Conservation (phyloP, 30 jellyfish, hydroid and myxozoan genomes). For the Pelagia noctiluca region DNA sequence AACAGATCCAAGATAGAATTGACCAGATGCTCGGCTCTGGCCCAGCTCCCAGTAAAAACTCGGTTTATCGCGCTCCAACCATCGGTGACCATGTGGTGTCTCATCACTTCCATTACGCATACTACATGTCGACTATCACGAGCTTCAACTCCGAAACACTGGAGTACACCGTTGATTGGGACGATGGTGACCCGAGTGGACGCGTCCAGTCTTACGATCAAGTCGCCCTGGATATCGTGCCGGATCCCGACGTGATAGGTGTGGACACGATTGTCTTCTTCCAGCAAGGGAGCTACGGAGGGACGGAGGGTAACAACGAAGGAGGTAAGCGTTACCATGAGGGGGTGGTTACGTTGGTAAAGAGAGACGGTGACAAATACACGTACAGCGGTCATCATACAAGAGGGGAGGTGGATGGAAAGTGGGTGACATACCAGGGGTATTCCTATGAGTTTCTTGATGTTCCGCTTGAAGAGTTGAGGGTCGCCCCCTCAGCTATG, state of each 20-base stretch:
- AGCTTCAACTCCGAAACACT: slow-evolving; percentile 57
- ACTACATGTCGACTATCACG: slow-evolving; percentile 84
- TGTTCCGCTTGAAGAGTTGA: slow-evolving; percentile 43
- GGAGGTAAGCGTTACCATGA: slow-evolving; percentile 88
- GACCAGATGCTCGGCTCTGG: slow-evolving; percentile 2
- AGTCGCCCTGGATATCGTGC: slow-evolving; percentile 79
- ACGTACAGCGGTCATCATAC: slow-evolving; percentile 74
- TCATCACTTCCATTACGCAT: slow-evolving; percentile 72
- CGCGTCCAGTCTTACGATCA: slow-evolving; percentile 69
- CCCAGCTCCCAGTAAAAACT: no score
- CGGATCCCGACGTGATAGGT: slow-evolving; percentile 82
- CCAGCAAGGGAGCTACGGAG: slow-evolving; percentile 82
- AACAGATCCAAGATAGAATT: slow-evolving; percentile 14
- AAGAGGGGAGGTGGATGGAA: slow-evolving; percentile 71
- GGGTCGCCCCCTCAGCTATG: slow-evolving; percentile 91
- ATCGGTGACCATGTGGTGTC: slow-evolving; percentile 86
- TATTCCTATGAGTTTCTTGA: slow-evolving; percentile 52
- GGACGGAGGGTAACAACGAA: slow-evolving; percentile 72
- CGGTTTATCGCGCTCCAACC: slow-evolving; percentile 74
- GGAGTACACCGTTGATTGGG: slow-evolving; percentile 89
- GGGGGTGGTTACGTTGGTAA: slow-evolving; percentile 67
- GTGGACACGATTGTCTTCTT: slow-evolving; percentile 82
- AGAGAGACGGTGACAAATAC: not conserved
- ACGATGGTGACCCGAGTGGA: slow-evolving; percentile 89
- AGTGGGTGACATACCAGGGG: slow-evolving; percentile 63